phyloP scores from a whole-genome alignment of 2,113 vertebrate species.

The Diadophis punctatus region DNA sequence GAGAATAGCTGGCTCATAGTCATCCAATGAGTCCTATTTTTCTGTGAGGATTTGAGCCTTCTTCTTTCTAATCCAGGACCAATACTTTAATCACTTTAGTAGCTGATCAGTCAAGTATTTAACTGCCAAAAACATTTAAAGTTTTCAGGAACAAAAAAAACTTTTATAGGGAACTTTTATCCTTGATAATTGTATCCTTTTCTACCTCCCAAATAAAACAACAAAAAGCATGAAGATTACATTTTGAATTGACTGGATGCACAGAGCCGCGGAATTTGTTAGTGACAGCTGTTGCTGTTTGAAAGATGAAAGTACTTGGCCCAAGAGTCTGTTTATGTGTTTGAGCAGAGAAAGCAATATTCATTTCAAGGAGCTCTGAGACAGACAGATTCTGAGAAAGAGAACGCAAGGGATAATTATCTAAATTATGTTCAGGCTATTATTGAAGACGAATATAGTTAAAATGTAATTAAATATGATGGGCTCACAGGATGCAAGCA shows the following conservation, averaged over 20 bases:
- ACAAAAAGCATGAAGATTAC: conserved; percentile 2
- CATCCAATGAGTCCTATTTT: background rate
- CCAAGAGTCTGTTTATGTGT: conserved; percentile 67
- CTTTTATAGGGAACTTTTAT: conserved; percentile 33
- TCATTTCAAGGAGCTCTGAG: conserved; percentile 62
- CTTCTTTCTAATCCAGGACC: background rate
- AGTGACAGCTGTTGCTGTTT: conserved; percentile 54
- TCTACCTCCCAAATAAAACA: conserved; percentile 27
- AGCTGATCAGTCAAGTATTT: conserved; percentile 25
- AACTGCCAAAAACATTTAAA: conserved; percentile 42
- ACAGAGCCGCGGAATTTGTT: conserved; percentile 35
- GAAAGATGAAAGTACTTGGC: conserved; percentile 56
- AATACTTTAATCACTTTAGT: background rate
- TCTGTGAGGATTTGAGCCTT: background rate
- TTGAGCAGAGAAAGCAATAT: conserved; percentile 69
- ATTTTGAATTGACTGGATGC: conserved; percentile 30
- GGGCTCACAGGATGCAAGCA: conserved; percentile 73
- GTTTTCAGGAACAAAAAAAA: conserved; percentile 33
- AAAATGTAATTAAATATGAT: conserved; percentile 82
- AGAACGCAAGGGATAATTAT: conserved; percentile 77
- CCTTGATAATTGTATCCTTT: conserved; percentile 20
- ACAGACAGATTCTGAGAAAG: conserved; percentile 72
- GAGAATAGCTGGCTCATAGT: background rate
- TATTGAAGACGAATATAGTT: conserved; percentile 79
- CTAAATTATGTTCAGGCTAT: conserved; percentile 80